phyloP scores from a whole-genome alignment of 1,140 invertebrate species.

The Drosophila bocki region DNA sequence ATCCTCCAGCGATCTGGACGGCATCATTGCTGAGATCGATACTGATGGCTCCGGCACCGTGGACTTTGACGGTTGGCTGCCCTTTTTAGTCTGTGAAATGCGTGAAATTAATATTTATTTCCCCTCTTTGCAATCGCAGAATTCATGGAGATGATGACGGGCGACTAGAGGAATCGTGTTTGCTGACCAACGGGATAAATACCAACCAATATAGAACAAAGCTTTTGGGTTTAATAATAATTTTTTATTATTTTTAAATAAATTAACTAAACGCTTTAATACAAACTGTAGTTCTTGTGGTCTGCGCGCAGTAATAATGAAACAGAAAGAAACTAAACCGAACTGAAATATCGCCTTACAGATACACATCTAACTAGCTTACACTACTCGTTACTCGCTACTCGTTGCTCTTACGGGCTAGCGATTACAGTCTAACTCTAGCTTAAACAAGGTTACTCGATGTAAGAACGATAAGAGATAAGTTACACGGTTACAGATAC shows the following conservation, averaged over 20 bases:
- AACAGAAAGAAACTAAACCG: constrained; percentile 36
- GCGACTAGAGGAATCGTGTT: constrained; percentile 85
- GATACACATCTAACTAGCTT: constrained; percentile 22
- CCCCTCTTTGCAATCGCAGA: constrained; percentile 85
- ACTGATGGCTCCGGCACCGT: constrained; percentile 97
- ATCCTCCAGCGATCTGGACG: constrained; percentile 92
- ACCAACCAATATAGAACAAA: constrained; percentile 27
- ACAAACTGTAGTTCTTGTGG: constrained; percentile 70
- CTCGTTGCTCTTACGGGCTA: constrained; percentile 29
- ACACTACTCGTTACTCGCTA: constrained; percentile 22
- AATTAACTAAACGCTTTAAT: constrained; percentile 77
- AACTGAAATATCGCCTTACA: constrained; percentile 28
- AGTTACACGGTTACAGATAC: constrained; percentile 50
- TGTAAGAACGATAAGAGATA: constrained; percentile 59
- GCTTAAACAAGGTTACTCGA: constrained; percentile 48
- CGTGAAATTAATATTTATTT: neutral
- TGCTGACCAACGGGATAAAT: constrained; percentile 33
- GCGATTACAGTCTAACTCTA: constrained; percentile 31
- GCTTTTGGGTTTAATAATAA: constrained; percentile 69
- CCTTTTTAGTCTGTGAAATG: neutral
- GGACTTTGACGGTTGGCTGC: constrained; percentile 91
- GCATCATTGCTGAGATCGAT: constrained; percentile 97
- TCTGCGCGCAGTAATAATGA: constrained; percentile 53
- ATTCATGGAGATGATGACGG: constrained; percentile 95
- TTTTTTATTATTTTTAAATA: constrained; percentile 81